phyloP scores from a whole-genome alignment of 2,113 vertebrate genomes.

The Loxodonta africana region DNA sequence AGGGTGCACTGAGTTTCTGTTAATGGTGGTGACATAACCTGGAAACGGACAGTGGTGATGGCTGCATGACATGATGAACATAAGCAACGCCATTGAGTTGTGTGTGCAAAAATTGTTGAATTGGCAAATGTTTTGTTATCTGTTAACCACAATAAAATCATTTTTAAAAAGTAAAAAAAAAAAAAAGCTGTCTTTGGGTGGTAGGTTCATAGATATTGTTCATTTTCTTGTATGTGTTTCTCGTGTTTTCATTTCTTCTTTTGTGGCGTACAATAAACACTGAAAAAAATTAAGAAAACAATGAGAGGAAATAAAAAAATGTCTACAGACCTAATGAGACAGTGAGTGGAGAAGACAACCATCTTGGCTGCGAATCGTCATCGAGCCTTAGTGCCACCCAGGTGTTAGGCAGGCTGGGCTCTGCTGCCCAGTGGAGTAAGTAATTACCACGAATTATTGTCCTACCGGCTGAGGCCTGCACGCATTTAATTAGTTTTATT shows the following conservation, averaged over 20 bases:
- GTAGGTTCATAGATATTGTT: neutral
- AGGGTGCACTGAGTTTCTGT: neutral
- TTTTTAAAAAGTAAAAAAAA: too few species aligned
- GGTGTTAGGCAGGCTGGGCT: neutral
- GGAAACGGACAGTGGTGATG: neutral
- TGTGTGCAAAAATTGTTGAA: neutral
- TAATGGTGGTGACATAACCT: neutral
- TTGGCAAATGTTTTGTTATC: neutral
- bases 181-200: neutral
- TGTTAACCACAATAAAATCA: neutral
- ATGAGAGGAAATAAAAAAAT: neutral
- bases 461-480: neutral
- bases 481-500: slow-evolving; percentile 30
- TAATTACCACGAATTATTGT: neutral
- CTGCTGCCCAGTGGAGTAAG: neutral
- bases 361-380: neutral
- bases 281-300: slow-evolving; percentile 13
- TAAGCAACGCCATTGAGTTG: neutral
- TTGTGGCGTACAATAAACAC: neutral
- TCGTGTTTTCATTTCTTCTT: neutral
- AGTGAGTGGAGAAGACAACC: neutral
- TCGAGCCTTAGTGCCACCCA: neutral
- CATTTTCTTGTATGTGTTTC: slow-evolving; percentile 18
- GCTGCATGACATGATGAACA: neutral
- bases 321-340: neutral